Evolutionary conservation across 64 coral and sea anemone genomes (phyloP).

Genomic region (Catalaphyllia jardinei): DNA sequence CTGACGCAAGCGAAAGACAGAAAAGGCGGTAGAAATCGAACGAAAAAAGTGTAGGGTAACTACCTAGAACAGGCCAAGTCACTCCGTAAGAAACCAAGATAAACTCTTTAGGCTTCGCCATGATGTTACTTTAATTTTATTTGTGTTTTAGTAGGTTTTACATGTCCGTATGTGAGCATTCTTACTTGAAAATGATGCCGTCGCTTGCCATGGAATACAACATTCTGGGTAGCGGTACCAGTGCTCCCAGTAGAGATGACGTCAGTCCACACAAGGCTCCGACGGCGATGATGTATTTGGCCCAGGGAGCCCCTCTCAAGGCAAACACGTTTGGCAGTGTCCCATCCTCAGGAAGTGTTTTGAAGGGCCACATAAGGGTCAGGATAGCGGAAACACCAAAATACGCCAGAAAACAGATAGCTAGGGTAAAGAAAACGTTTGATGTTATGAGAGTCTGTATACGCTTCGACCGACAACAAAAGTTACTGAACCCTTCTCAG

Average conservation of each 20-base stretch:
- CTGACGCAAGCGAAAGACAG: no score
- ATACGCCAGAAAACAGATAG: conserved; percentile 41
- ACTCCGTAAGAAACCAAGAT: no score
- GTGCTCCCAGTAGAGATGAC: conserved; percentile 8
- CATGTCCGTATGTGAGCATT: no score
- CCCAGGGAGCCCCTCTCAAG: conserved; percentile 19
- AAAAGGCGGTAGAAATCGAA: no score
- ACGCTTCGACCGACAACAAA: no score
- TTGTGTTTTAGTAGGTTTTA: no score
- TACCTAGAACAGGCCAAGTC: no score
- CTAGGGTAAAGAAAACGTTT: not conserved
- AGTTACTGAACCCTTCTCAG: no score
- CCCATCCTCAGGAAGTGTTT: not conserved
- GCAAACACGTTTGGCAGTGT: conserved; percentile 30
- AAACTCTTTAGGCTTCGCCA: no score
- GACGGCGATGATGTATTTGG: conserved; percentile 37
- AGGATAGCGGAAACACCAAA: conserved; percentile 22
- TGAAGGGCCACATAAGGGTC: conserved; percentile 42
- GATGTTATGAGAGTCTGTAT: no score
- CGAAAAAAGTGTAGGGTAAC: no score
- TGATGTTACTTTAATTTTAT: no score
- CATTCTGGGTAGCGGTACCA: conserved; percentile 19
- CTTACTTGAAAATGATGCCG: conserved; percentile 41
- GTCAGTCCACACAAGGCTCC: conserved; percentile 42
- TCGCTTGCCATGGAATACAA: conserved; percentile 48